Evolutionary conservation across 2,888 invertebrate species (phyloP).

Genomic region (Pedicia rivosa): DNA sequence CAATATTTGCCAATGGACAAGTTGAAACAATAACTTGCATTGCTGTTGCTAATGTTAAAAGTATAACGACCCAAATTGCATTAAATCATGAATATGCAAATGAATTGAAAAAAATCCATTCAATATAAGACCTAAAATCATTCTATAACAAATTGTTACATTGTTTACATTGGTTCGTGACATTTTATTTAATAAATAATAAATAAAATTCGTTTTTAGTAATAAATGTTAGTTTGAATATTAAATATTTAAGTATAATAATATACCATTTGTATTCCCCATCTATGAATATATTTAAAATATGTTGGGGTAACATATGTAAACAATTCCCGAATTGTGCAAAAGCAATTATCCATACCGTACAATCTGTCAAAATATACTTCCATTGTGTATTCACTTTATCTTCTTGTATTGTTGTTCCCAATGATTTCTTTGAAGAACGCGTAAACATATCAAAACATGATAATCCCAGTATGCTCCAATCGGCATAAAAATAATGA

Average conservation of each 20-base stretch:
- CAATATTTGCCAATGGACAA: constrained; percentile 46
- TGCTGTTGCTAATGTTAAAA: constrained; percentile 43
- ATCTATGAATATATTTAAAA: constrained; percentile 49
- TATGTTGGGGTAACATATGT: constrained; percentile 55
- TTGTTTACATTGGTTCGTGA: constrained; percentile 43
- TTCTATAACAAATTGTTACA: too few relatives aligned
- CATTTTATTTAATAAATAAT: constrained; percentile 36
- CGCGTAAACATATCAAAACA: constrained; percentile 40
- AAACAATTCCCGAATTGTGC: constrained; percentile 53
- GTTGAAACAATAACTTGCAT: constrained; percentile 50
- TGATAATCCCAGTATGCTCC: constrained; percentile 39
- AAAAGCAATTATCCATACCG: constrained; percentile 45
- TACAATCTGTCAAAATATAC: constrained; percentile 38
- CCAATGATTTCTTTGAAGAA: constrained; percentile 48
- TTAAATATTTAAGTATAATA: too few relatives aligned
- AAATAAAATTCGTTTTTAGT: constrained; percentile 41
- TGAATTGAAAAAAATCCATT: constrained; percentile 44
- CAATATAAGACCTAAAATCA: constrained; percentile 39
- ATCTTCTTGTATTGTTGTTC: constrained; percentile 25
- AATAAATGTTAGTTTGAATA: constrained; percentile 46
- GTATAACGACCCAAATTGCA: constrained; percentile 37
- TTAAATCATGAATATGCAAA: constrained; percentile 48
- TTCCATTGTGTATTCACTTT: constrained; percentile 40
- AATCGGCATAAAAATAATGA: constrained; percentile 48
- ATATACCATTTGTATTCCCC: constrained; percentile 46